These are phyloP conservation scores for Orbicella faveolata DNA, from an alignment of 64 coral and sea anemone species.

Conservation along the genomic window DNA sequence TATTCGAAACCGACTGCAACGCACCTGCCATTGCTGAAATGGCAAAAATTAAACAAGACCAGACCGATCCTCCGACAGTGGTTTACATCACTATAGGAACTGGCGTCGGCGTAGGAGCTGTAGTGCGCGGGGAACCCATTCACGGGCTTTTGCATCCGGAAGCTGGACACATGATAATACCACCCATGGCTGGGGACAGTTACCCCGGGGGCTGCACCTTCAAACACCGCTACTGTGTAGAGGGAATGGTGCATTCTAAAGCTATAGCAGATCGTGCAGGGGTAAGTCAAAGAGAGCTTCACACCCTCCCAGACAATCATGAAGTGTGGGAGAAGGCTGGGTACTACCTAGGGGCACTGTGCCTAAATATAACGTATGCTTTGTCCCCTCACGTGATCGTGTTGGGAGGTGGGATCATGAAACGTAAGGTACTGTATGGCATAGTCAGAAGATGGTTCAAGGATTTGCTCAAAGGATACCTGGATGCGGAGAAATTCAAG, in stretches of 20 bases:
- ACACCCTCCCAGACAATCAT: slow-evolving; percentile 62
- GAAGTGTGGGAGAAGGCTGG: slow-evolving; percentile 90
- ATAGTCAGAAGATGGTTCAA: slow-evolving; percentile 70
- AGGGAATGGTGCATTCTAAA: slow-evolving; percentile 84
- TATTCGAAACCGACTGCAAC: slow-evolving; percentile 90
- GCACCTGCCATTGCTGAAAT: slow-evolving; percentile 84
- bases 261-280: slow-evolving; percentile 81
- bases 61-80: slow-evolving; percentile 19
- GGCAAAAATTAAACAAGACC: slow-evolving; percentile 5
- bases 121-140: slow-evolving; percentile 56
- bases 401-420: slow-evolving; percentile 89
- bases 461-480: slow-evolving; percentile 65
- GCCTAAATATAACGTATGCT: slow-evolving; percentile 81
- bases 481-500: slow-evolving; percentile 80
- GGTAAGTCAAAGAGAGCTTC: slow-evolving; percentile 36
- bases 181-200: slow-evolving; percentile 64
- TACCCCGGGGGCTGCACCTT: slow-evolving; percentile 69
- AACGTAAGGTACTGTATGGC: slow-evolving; percentile 64
- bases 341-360: slow-evolving; percentile 88
- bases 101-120: slow-evolving; percentile 80
- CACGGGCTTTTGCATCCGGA: slow-evolving; percentile 95
- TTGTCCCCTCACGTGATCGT: slow-evolving; percentile 90
- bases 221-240: slow-evolving; percentile 78
- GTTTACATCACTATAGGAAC: slow-evolving; percentile 92
- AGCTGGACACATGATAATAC: slow-evolving; percentile 83